These are phyloP conservation scores for Rhinoraja longicauda DNA, from an alignment of 2,797 vertebrate species.

Conservation along the genomic window DNA sequence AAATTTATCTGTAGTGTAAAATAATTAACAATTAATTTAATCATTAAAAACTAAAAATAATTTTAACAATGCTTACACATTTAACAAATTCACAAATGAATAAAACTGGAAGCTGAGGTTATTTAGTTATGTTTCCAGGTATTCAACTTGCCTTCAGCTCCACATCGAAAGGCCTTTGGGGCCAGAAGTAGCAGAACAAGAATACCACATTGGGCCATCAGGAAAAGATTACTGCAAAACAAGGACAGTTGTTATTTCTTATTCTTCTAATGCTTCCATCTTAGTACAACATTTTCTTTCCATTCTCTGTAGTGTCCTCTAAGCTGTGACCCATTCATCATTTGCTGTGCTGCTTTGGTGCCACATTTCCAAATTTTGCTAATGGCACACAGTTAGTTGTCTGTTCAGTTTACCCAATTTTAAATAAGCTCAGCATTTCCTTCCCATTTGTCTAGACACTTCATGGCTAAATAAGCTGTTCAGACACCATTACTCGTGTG, in stretches of 20 bases:
- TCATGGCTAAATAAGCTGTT: background rate
- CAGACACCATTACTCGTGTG: no score
- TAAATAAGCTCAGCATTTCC: background rate
- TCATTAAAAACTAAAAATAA: background rate
- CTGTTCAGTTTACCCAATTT: background rate
- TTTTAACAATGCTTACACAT: background rate
- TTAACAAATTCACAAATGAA: background rate
- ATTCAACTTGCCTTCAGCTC: slow-evolving; percentile 55
- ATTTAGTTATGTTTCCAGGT: background rate
- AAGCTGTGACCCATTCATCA: background rate
- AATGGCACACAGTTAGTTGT: background rate
- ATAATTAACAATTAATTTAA: no score
- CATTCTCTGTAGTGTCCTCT: background rate
- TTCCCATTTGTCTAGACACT: background rate
- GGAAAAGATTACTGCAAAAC: slow-evolving; percentile 58
- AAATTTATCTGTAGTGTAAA: background rate
- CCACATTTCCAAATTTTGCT: background rate
- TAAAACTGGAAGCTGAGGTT: background rate
- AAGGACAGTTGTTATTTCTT: slow-evolving; percentile 32
- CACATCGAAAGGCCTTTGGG: slow-evolving; percentile 53
- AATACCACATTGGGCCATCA: slow-evolving; percentile 60
- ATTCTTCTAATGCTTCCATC: background rate
- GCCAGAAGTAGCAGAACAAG: slow-evolving; percentile 58
- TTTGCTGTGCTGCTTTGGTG: background rate
- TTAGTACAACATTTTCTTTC: background rate